These are phyloP conservation scores for Willowsia nigromaculata DNA, from an alignment of 2,888 invertebrate genomes.

Conservation along the genomic window DNA sequence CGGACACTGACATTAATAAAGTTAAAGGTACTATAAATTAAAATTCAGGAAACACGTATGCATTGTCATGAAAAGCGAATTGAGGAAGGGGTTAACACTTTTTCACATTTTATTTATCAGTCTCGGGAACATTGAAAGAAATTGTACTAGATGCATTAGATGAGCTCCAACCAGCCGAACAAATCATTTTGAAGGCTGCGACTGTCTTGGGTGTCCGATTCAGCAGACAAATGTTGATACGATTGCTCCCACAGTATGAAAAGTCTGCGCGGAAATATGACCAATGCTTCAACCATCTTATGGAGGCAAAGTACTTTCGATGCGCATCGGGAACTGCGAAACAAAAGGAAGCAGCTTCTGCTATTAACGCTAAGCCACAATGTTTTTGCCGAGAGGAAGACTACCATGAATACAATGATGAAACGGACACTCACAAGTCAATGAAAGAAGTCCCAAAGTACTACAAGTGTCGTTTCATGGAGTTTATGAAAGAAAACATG, in stretches of 20 bases:
- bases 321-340: constrained; percentile 67
- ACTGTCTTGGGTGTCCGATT: constrained; percentile 84
- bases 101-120: neutral
- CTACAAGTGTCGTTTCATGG: constrained; percentile 73
- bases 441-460: constrained; percentile 54
- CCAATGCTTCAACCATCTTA: constrained; percentile 66
- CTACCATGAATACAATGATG: neutral
- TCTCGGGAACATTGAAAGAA: constrained; percentile 80
- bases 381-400: constrained; percentile 66
- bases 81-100: no score
- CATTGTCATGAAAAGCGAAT: no score
- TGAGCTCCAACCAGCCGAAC: constrained; percentile 84
- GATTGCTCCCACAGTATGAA: constrained; percentile 73
- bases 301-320: constrained; percentile 73
- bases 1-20: constrained; percentile 73
- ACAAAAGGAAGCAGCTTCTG: constrained; percentile 50
- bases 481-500: constrained; percentile 77
- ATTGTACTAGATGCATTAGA: constrained; percentile 85
- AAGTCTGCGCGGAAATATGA: constrained; percentile 71
- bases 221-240: constrained; percentile 81
- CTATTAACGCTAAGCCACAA: constrained; percentile 57
- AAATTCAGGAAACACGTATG: neutral
- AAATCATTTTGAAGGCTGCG: constrained; percentile 84
- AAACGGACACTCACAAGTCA: neutral
- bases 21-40: neutral